Conservation (phyloP, 2,113 vertebrate genomes). For the Corvus moneduloides region DNA sequence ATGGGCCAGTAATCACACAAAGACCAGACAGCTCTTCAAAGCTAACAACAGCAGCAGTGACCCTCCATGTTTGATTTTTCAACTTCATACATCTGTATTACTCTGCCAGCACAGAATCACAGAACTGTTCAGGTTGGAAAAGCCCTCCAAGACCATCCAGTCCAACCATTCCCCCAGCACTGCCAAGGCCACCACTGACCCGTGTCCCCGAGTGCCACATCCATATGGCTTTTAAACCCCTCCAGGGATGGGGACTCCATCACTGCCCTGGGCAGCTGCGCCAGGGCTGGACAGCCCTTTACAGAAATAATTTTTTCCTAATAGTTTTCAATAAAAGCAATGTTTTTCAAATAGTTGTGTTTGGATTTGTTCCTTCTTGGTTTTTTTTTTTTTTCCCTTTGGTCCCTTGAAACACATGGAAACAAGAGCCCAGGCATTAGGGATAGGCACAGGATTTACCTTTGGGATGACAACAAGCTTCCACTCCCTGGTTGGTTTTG, state of each 20-base stretch:
- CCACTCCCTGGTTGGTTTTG: neutral
- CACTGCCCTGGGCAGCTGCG: neutral
- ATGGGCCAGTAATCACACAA: neutral
- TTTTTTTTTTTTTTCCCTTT: too few relatives aligned
- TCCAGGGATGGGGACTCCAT: neutral
- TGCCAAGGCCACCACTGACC: neutral
- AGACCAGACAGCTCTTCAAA: neutral
- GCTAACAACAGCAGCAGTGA: too few relatives aligned
- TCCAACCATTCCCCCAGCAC: neutral
- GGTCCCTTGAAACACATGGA: neutral
- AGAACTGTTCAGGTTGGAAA: neutral
- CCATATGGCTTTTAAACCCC: fast-evolving
- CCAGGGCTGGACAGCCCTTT: neutral
- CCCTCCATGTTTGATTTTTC: neutral
- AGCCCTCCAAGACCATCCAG: fast-evolving
- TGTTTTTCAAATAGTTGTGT: fast-evolving
- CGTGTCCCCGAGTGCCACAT: fast-evolving
- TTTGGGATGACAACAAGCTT: neutral
- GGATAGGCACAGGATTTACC: neutral
- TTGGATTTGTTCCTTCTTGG: fast-evolving
- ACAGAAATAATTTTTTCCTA: neutral
- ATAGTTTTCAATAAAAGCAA: neutral
- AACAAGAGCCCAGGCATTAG: neutral
- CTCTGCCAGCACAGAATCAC: neutral
- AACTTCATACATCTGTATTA: neutral